Percentiles rank a stretch among this genome's conserved stretches.
phyloP scores from a whole-genome alignment of 2,113 vertebrate species.

The Psophia crepitans region DNA sequence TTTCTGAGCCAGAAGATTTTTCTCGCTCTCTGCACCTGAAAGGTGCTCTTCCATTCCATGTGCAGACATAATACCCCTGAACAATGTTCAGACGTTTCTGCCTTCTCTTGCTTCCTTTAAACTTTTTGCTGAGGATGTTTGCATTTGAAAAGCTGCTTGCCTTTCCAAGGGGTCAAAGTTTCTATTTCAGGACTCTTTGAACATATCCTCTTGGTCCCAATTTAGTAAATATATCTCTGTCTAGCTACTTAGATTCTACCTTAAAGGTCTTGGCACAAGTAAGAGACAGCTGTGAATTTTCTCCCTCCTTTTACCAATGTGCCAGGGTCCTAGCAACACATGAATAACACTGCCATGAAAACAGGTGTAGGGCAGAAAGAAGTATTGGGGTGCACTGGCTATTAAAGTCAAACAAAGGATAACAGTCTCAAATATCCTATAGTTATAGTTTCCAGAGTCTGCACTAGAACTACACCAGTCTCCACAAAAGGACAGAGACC shows the following conservation, averaged over 20 bases:
- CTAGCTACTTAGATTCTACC: not conserved
- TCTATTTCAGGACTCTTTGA: not conserved
- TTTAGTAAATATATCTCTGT: not conserved
- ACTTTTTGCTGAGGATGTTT: not conserved
- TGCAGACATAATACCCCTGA: not conserved
- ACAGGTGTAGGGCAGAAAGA: not conserved
- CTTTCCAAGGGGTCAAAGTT: not conserved
- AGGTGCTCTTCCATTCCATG: not conserved
- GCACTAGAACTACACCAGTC: not conserved
- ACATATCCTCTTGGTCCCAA: not conserved
- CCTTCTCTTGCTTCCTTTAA: not conserved
- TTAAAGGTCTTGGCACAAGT: not conserved
- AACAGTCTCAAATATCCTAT: not conserved
- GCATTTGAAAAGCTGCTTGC: not conserved
- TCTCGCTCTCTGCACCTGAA: not conserved
- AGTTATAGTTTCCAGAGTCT: not conserved
- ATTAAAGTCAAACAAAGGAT: not conserved
- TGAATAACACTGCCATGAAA: not conserved
- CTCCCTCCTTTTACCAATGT: not conserved
- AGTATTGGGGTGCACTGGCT: not conserved
- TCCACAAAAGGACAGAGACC: not conserved
- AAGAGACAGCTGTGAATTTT: not conserved
- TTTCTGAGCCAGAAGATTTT: not conserved
- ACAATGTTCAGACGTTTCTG: not conserved
- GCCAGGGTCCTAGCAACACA: not conserved